Conservation (phyloP, 2,113 vertebrate genomes). For the Burhinus bistriatus region DNA sequence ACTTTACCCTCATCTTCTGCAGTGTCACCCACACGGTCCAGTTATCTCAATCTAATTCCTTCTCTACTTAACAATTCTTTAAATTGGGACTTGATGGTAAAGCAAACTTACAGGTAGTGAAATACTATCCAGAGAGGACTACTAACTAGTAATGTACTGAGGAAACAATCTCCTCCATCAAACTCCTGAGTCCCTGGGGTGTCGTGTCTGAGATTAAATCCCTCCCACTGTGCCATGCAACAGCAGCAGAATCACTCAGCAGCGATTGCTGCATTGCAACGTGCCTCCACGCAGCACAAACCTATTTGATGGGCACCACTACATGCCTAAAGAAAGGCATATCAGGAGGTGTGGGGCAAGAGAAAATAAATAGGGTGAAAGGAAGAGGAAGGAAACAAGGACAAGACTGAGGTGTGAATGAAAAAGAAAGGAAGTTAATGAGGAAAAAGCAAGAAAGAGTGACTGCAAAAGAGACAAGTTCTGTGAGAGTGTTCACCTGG, state of each 20-base stretch:
- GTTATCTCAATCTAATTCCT: not conserved
- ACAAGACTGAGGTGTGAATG: not conserved
- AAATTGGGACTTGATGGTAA: not conserved
- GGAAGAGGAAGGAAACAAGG: not conserved
- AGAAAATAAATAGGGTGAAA: not conserved
- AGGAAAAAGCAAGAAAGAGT: not conserved
- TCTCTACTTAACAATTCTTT: constrained; percentile 29
- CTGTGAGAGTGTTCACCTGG: not conserved
- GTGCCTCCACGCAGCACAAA: not conserved
- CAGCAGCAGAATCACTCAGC: not conserved
- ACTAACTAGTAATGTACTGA: not conserved
- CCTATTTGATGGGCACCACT: not conserved
- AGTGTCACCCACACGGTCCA: not conserved
- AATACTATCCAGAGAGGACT: not conserved
- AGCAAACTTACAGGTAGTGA: not conserved
- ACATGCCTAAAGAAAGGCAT: not conserved
- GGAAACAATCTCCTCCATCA: not conserved
- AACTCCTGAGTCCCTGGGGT: not conserved
- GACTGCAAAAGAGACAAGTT: not conserved
- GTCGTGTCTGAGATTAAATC: not conserved
- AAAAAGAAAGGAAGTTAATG: not conserved
- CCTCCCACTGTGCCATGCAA: not conserved
- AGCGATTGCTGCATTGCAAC: not conserved
- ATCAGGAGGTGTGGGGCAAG: not conserved
- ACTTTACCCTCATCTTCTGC: not conserved